phyloP scores from a whole-genome alignment of 2,113 vertebrate species.

The Canis aureus region DNA sequence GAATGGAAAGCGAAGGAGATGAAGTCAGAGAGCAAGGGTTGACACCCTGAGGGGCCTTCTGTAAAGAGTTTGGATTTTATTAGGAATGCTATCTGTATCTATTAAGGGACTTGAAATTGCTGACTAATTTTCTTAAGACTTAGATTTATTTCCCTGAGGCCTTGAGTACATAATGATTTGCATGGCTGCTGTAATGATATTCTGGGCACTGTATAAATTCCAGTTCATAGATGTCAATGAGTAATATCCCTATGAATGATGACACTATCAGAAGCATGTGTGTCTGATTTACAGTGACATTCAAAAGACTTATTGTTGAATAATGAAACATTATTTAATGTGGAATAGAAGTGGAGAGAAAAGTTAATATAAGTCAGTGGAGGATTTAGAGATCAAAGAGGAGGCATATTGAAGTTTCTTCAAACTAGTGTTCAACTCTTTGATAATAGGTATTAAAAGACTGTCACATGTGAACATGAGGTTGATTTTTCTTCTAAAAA shows the following conservation, averaged over 20 bases:
- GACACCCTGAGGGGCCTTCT: neutral
- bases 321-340: conserved; percentile 68
- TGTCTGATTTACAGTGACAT: conserved; percentile 72
- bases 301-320: conserved; percentile 66
- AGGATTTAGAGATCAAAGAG: conserved; percentile 66
- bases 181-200: conserved; percentile 55
- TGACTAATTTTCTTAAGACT: conserved; percentile 68
- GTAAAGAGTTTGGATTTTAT: neutral
- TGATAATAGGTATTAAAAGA: conserved; percentile 36
- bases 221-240: conserved; percentile 71
- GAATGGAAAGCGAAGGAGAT: neutral
- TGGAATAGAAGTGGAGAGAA: conserved; percentile 50
- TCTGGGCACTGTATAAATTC: conserved; percentile 58
- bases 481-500: neutral
- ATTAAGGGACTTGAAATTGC: conserved; percentile 57
- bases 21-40: neutral
- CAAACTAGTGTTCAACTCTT: neutral
- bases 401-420: neutral
- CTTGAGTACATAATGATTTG: conserved; percentile 51
- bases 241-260: conserved; percentile 72
- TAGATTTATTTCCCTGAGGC: conserved; percentile 49
- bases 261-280: conserved; percentile 68
- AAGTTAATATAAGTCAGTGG: conserved; percentile 62
- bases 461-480: neutral
- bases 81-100: neutral